Percentiles rank a stretch among this genome's conserved stretches.
phyloP scores from a whole-genome alignment of 2,113 vertebrate genomes.

The Clarias magur region DNA sequence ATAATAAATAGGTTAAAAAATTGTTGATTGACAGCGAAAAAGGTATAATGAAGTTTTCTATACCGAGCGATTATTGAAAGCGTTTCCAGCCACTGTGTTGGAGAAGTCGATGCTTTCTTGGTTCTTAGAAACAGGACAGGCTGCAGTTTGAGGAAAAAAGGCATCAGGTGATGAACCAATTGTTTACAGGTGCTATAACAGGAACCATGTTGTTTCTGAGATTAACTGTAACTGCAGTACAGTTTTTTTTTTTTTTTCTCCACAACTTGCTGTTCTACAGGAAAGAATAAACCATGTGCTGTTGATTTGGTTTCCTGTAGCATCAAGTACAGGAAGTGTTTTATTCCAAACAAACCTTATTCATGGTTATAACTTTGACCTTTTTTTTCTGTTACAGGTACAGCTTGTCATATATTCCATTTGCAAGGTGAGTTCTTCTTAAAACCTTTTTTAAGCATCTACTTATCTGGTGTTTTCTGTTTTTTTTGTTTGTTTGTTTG shows the following conservation, averaged over 20 bases:
- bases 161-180: background rate
- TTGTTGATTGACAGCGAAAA: background rate
- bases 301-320: background rate
- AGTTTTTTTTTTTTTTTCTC: too few relatives aligned
- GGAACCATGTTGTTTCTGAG: background rate
- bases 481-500: too few relatives aligned
- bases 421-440: conserved; percentile 50
- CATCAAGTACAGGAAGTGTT: background rate
- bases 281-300: background rate
- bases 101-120: background rate
- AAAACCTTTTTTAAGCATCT: background rate
- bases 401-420: conserved; percentile 55
- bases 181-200: background rate
- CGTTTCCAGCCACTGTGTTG: background rate
- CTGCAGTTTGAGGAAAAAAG: background rate
- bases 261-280: background rate
- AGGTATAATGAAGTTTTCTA: background rate
- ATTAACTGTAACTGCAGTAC: background rate
- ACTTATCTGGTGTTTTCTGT: background rate
- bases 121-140: background rate
- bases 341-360: background rate
- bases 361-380: background rate
- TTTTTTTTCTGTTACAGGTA: conserved; percentile 40
- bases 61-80: background rate
- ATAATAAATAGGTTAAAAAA: background rate